Evolutionary conservation across 2,888 invertebrate species (phyloP).

Genomic region (Brassicogethes aeneus): DNA sequence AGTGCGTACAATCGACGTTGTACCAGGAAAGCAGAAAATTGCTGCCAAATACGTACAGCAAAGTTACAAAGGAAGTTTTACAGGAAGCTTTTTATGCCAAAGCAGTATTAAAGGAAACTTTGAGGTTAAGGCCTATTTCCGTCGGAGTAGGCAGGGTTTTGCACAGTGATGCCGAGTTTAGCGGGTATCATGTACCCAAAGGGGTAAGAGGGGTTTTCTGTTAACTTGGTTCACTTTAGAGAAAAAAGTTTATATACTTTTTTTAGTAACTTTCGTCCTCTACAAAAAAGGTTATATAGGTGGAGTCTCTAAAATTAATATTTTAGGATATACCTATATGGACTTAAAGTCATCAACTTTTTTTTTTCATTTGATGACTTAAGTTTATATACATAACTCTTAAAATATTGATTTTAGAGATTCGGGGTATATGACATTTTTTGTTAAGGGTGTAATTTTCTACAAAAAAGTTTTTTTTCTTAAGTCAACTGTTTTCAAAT

Average conservation of each 20-base stretch:
- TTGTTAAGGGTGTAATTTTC: too few species aligned
- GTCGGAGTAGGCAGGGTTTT: slow-evolving; percentile 72
- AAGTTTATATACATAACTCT: too few species aligned
- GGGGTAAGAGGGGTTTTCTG: too few species aligned
- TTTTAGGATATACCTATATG: too few species aligned
- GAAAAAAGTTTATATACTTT: background rate
- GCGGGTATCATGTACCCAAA: slow-evolving; percentile 65
- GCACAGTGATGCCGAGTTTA: slow-evolving; percentile 58
- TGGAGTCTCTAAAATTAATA: too few species aligned
- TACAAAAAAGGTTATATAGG: too few species aligned
- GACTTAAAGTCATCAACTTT: background rate
- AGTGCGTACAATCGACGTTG: slow-evolving; percentile 52
- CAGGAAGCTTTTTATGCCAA: slow-evolving; percentile 62
- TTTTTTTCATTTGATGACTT: too few species aligned
- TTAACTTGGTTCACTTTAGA: slow-evolving; percentile 13
- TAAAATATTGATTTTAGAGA: too few species aligned
- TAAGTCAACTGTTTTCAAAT: too few species aligned
- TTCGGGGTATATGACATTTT: too few species aligned
- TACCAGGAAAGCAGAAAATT: slow-evolving; percentile 36
- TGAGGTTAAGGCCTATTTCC: slow-evolving; percentile 74
- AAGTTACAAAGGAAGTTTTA: slow-evolving; percentile 50
- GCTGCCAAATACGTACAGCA: slow-evolving; percentile 44
- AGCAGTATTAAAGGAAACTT: slow-evolving; percentile 75
- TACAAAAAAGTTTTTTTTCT: too few species aligned
- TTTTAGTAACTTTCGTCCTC: too few species aligned